A percentile compares a stretch with the other conserved stretches of the same genome.
Conservation (phyloP, 1,140 invertebrate species). For the Asbolus verrucosus region DNA sequence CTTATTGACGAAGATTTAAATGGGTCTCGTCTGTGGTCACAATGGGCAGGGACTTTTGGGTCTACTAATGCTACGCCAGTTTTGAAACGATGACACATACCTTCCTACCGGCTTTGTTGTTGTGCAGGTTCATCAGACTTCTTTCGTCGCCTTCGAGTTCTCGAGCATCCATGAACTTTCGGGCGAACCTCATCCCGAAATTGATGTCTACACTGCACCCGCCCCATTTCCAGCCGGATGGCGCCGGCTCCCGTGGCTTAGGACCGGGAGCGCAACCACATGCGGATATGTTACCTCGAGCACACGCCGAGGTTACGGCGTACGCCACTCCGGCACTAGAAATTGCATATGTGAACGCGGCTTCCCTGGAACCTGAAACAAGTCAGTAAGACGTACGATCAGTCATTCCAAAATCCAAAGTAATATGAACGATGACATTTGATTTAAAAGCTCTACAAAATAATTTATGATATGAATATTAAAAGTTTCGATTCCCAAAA, state of each 20-base stretch:
- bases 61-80: conserved; percentile 1
- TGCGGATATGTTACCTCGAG: conserved; percentile 85
- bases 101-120: conserved; percentile 94
- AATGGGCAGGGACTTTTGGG: background rate
- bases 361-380: conserved; percentile 88
- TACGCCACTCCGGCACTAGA: conserved; percentile 91
- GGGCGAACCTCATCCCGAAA: conserved; percentile 81
- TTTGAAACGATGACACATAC: conserved; percentile 67
- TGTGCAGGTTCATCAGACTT: conserved; percentile 96
- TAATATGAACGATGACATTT: too few relatives aligned
- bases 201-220: conserved; percentile 87
- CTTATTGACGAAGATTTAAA: conserved; percentile 15
- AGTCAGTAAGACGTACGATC: too few relatives aligned
- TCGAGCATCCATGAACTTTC: conserved; percentile 86
- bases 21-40: conserved; percentile 1
- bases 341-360: conserved; percentile 92
- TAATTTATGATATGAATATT: too few relatives aligned
- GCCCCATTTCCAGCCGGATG: conserved; percentile 82
- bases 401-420: too few relatives aligned
- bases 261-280: conserved; percentile 83
- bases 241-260: conserved; percentile 59
- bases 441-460: too few relatives aligned
- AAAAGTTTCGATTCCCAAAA: too few relatives aligned
- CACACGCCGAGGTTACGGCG: conserved; percentile 90
- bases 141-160: conserved; percentile 86